These are phyloP conservation scores for Holacanthella duospinosa DNA, from an alignment of 2,888 invertebrate genomes.

Conservation along the genomic window DNA sequence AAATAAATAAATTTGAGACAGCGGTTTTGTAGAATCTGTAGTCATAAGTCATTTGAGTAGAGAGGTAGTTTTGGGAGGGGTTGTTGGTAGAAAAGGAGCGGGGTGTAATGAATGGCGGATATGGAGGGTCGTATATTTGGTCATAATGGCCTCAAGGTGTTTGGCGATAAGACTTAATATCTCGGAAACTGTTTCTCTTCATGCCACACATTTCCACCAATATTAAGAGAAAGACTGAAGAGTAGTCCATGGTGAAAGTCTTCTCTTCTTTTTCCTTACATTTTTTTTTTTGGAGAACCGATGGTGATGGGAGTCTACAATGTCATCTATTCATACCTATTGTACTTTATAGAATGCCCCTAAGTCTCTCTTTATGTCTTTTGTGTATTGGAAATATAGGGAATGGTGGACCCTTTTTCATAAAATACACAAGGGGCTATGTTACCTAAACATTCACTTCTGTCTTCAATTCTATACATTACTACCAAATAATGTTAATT, in stretches of 20 bases:
- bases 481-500: no score
- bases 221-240: slow-evolving; percentile 11
- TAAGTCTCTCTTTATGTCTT: neutral
- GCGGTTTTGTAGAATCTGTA: neutral
- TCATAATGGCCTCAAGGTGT: slow-evolving; percentile 37
- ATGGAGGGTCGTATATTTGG: slow-evolving; percentile 35
- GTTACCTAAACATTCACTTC: no score
- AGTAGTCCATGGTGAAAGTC: no score
- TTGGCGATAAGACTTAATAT: slow-evolving; percentile 22
- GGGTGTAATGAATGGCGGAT: slow-evolving; percentile 37
- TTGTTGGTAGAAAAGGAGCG: slow-evolving; percentile 12
- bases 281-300: neutral
- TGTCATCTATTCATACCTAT: neutral
- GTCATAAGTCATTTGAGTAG: neutral
- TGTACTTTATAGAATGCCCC: neutral
- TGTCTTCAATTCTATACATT: no score
- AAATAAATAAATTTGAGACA: neutral
- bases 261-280: neutral
- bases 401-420: neutral
- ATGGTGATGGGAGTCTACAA: neutral
- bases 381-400: neutral
- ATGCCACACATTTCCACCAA: slow-evolving; percentile 16
- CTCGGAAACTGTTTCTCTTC: neutral
- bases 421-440: neutral
- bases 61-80: slow-evolving; percentile 1